A percentile compares a stretch with the other conserved stretches of the same genome.
Conservation (phyloP, 2,113 vertebrate species). For the Furnarius figulus region DNA sequence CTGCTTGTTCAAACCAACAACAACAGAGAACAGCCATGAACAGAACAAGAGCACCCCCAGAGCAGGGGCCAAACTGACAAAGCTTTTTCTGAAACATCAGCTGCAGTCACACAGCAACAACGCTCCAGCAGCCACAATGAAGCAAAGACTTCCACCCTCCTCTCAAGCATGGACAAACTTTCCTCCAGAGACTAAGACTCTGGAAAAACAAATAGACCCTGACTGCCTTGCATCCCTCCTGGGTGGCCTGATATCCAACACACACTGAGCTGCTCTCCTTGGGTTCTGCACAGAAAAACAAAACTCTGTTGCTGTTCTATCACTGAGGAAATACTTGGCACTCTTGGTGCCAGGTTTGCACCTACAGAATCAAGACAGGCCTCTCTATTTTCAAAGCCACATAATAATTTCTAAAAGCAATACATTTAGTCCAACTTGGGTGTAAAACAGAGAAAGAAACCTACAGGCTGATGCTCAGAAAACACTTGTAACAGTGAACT, state of each 20-base stretch:
- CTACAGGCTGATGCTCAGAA: neutral
- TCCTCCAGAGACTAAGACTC: slow-evolving; percentile 37
- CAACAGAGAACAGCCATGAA: neutral
- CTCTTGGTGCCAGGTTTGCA: neutral
- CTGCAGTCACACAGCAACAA: neutral
- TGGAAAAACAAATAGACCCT: neutral
- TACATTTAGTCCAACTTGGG: neutral
- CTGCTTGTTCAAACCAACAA: neutral
- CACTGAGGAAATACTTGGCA: neutral
- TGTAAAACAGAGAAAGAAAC: neutral
- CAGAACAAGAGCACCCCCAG: neutral
- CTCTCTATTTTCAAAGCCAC: neutral
- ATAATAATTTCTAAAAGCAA: neutral
- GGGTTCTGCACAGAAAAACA: neutral
- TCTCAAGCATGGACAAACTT: neutral
- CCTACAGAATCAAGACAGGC: neutral
- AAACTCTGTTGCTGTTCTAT: neutral
- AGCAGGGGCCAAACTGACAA: neutral
- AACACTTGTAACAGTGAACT: neutral
- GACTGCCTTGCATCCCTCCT: neutral
- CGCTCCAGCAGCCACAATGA: neutral
- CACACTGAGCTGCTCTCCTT: neutral
- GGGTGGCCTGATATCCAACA: neutral
- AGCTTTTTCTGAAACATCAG: neutral
- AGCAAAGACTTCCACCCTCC: neutral